Percentiles rank a stretch among this genome's conserved stretches.
phyloP scores from a whole-genome alignment of 2,113 vertebrate species.

The Solea solea region DNA sequence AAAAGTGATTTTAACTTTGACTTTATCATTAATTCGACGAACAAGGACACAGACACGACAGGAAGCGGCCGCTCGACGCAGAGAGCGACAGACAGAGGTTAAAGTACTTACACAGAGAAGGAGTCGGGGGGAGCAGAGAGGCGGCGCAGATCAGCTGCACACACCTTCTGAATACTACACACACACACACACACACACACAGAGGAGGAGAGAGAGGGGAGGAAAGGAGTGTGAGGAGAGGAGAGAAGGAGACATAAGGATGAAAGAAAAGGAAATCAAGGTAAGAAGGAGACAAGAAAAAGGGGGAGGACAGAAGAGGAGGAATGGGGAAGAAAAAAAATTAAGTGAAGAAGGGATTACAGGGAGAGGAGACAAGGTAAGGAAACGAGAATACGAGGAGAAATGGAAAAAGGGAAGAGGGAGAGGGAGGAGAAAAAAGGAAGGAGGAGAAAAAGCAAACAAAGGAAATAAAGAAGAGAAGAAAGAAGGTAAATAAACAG shows the following conservation, averaged over 20 bases:
- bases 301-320: neutral
- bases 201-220: slow-evolving; percentile 21
- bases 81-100: slow-evolving; percentile 7
- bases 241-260: neutral
- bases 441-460: neutral
- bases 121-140: slow-evolving; percentile 98
- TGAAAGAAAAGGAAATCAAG: too few relatives aligned
- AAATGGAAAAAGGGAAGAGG: neutral
- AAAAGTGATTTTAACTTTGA: too few relatives aligned
- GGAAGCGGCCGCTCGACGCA: neutral
- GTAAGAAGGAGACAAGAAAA: too few relatives aligned
- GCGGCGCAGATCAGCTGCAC: slow-evolving; percentile 95
- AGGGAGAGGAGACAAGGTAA: neutral
- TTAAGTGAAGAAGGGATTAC: neutral
- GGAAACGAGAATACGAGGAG: neutral
- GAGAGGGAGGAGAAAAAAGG: neutral
- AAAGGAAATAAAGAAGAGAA: slow-evolving; percentile 5
- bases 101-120: slow-evolving; percentile 97
- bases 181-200: slow-evolving; percentile 49
- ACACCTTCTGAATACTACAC: slow-evolving; percentile 96
- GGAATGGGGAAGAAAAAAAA: neutral
- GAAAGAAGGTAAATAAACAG: slow-evolving; percentile 25
- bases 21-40: too few relatives aligned
- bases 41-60: too few relatives aligned
- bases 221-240: neutral